These are phyloP conservation scores for Oophaga pumilio DNA, from an alignment of 2,113 vertebrate genomes.

Conservation along the genomic window DNA sequence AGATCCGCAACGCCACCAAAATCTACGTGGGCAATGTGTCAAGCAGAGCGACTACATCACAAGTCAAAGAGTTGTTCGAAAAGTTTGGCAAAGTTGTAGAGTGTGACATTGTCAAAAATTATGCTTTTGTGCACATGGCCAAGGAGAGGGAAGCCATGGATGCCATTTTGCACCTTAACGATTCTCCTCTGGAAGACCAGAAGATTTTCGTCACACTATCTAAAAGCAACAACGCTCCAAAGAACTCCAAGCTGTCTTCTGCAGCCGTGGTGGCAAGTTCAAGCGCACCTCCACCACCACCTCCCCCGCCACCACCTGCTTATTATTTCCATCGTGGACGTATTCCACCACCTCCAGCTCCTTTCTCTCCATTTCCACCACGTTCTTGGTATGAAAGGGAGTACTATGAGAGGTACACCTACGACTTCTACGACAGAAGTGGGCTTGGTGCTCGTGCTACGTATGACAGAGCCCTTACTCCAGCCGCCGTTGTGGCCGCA, in stretches of 20 bases:
- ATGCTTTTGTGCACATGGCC: conserved; percentile 75
- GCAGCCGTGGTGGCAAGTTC: conserved; percentile 56
- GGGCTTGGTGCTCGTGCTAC: conserved; percentile 62
- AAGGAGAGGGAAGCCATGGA: conserved; percentile 71
- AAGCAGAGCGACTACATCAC: conserved; percentile 66
- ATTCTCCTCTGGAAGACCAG: conserved; percentile 69
- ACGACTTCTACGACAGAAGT: conserved; percentile 66
- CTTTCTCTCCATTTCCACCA: conserved; percentile 58
- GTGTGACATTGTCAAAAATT: conserved; percentile 74
- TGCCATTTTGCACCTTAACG: conserved; percentile 69
- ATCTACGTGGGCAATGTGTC: conserved; percentile 75
- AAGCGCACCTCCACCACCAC: conserved; percentile 57
- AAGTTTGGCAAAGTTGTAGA: conserved; percentile 72
- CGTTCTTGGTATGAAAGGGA: conserved; percentile 67
- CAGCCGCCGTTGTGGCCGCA: conserved; percentile 59
- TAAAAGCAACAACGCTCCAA: conserved; percentile 66
- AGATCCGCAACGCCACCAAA: conserved; percentile 74
- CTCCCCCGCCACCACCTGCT: conserved; percentile 52
- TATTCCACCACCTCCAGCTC: conserved; percentile 55
- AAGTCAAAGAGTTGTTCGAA: conserved; percentile 72
- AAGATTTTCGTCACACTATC: conserved; percentile 72
- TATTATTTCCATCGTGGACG: conserved; percentile 54
- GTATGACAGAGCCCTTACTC: conserved; percentile 64
- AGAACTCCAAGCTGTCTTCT: conserved; percentile 56
- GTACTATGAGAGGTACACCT: conserved; percentile 64